Conservation (phyloP, 1,140 invertebrate species). For the Matsumurasca onukii region DNA sequence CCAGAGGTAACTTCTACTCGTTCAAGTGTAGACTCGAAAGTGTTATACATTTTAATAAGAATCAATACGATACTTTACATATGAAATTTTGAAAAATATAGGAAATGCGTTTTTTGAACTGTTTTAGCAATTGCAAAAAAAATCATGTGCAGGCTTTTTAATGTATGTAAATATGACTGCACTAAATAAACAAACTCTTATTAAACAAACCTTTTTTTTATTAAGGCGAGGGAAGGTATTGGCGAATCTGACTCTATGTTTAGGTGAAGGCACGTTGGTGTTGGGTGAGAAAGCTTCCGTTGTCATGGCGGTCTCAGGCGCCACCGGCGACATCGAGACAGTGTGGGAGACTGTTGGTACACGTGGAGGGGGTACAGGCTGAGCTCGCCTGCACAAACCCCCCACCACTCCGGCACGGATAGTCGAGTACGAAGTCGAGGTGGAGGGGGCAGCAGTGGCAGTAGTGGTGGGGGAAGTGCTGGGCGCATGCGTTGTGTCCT, state of each 20-base stretch:
- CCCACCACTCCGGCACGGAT: slow-evolving; percentile 17
- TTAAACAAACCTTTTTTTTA: slow-evolving; percentile 22
- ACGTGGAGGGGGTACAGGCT: slow-evolving; percentile 7
- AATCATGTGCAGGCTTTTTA: too few relatives aligned
- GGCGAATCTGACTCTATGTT: slow-evolving; percentile 12
- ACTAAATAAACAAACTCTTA: too few relatives aligned
- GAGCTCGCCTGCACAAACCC: neutral
- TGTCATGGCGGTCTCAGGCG: neutral
- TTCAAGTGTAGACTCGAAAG: too few relatives aligned
- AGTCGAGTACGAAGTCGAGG: slow-evolving; percentile 27
- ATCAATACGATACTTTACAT: too few relatives aligned
- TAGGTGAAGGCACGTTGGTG: slow-evolving; percentile 10
- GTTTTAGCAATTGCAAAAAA: too few relatives aligned
- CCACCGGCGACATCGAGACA: neutral
- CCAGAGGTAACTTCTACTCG: too few relatives aligned
- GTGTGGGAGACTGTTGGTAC: slow-evolving; percentile 16
- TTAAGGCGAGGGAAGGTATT: neutral
- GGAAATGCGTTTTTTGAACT: too few relatives aligned
- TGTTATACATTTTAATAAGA: too few relatives aligned
- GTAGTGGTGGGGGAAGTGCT: neutral
- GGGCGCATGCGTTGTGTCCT: neutral
- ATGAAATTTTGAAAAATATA: too few relatives aligned
- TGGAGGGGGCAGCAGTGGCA: slow-evolving; percentile 32
- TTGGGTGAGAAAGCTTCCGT: neutral
- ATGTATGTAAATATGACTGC: too few relatives aligned